These are phyloP conservation scores for Tupaia tana DNA, from an alignment of 2,113 vertebrate species.

Conservation along the genomic window DNA sequence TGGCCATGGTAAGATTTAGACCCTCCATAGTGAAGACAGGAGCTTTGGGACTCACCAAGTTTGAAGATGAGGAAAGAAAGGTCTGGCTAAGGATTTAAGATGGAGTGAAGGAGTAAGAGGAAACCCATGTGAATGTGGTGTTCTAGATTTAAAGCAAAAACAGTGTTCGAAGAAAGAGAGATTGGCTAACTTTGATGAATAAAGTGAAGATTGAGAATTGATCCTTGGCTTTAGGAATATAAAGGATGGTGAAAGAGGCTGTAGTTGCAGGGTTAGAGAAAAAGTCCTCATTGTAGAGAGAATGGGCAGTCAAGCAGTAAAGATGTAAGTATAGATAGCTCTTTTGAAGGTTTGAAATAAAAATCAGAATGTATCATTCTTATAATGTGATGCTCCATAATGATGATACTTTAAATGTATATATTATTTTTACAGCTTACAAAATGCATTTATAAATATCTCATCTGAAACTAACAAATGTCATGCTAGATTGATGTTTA, in stretches of 20 bases:
- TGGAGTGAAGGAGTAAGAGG: neutral
- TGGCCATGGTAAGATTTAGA: neutral
- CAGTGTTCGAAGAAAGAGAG: neutral
- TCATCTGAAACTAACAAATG: neutral
- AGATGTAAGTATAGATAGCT: neutral
- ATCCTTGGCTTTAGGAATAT: neutral
- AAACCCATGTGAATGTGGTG: neutral
- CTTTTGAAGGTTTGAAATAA: conserved; percentile 27
- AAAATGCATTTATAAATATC: conserved; percentile 23
- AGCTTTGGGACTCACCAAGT: neutral
- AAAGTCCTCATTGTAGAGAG: neutral
- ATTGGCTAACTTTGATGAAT: neutral
- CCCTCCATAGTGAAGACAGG: neutral
- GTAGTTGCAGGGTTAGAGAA: neutral
- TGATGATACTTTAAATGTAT: neutral
- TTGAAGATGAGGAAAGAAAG: neutral
- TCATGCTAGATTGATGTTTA: neutral
- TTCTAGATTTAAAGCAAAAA: conserved; percentile 29
- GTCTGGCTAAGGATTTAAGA: neutral
- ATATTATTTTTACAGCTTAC: conserved; percentile 44
- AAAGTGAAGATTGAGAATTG: neutral
- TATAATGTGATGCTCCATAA: conserved; percentile 14
- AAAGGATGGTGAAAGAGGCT: neutral
- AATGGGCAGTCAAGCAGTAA: neutral
- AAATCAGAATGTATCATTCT: neutral